Evolutionary conservation across 2,888 invertebrate species (phyloP).

Genomic region (Ametastegia equiseti): DNA sequence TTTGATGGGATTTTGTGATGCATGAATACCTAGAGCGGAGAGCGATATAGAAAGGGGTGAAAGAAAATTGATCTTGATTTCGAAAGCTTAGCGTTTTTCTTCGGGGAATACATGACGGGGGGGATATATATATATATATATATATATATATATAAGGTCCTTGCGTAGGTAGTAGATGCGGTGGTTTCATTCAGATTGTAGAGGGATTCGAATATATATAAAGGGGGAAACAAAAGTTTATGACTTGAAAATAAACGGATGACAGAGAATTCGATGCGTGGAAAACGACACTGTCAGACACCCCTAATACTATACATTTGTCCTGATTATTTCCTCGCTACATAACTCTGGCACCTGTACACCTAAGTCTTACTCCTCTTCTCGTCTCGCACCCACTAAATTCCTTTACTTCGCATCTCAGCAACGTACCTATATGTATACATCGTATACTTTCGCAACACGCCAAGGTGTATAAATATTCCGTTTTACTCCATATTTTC

Average conservation of each 20-base stretch:
- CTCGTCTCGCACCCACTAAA: constrained; percentile 32
- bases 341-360: constrained; percentile 42
- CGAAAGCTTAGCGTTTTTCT: not conserved
- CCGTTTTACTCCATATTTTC: constrained; percentile 14
- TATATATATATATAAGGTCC: too few relatives aligned
- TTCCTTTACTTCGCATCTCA: constrained; percentile 8
- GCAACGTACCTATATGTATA: constrained; percentile 34
- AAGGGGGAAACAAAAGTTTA: constrained; percentile 24
- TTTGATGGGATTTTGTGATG: not conserved
- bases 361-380: constrained; percentile 12
- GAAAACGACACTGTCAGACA: constrained; percentile 44
- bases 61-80: not conserved
- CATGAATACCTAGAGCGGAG: not conserved
- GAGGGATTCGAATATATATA: too few relatives aligned
- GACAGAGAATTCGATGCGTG: constrained; percentile 37
- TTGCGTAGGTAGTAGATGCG: too few relatives aligned
- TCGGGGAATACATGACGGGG: not conserved
- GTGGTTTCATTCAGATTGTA: too few relatives aligned
- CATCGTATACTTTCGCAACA: too few relatives aligned
- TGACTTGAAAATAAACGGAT: constrained; percentile 42
- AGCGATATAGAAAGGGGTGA: not conserved
- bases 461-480: constrained; percentile 39
- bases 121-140: too few relatives aligned
- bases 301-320: constrained; percentile 42
- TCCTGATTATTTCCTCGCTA: constrained; percentile 46